These are phyloP conservation scores for Pachyramphus minor DNA, from an alignment of 2,113 vertebrate species.

Conservation along the genomic window DNA sequence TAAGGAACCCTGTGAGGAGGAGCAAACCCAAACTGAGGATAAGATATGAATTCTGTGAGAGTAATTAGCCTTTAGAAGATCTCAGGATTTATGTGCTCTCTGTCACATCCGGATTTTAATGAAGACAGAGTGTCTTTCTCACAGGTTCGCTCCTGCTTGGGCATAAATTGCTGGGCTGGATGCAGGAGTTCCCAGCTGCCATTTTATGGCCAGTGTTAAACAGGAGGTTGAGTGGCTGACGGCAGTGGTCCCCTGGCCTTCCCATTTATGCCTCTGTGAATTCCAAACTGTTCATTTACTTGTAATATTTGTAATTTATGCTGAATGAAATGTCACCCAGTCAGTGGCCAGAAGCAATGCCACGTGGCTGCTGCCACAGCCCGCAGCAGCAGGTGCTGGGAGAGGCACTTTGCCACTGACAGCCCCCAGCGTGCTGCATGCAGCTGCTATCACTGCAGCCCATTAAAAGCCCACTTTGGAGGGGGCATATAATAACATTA, in stretches of 20 bases:
- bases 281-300: slow-evolving; percentile 2
- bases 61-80: background rate
- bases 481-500: too few relatives aligned
- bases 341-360: background rate
- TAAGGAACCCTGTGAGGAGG: background rate
- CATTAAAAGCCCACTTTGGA: background rate
- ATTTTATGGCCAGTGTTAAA: background rate
- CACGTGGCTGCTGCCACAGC: background rate
- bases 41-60: background rate
- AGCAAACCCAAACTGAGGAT: background rate
- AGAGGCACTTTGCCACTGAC: background rate
- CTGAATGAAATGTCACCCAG: background rate
- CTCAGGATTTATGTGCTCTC: background rate
- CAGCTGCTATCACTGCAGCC: background rate
- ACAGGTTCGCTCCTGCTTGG: background rate
- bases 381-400: fast-evolving
- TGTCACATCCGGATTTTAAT: background rate
- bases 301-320: background rate
- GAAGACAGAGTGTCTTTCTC: background rate
- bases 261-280: slow-evolving; percentile 2
- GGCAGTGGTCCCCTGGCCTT: background rate
- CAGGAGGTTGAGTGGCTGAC: background rate
- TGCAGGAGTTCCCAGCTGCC: background rate
- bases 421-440: fast-evolving
- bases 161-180: background rate